Evolutionary conservation across 2,888 invertebrate genomes (phyloP).

Genomic region (Cantharis lateralis): DNA sequence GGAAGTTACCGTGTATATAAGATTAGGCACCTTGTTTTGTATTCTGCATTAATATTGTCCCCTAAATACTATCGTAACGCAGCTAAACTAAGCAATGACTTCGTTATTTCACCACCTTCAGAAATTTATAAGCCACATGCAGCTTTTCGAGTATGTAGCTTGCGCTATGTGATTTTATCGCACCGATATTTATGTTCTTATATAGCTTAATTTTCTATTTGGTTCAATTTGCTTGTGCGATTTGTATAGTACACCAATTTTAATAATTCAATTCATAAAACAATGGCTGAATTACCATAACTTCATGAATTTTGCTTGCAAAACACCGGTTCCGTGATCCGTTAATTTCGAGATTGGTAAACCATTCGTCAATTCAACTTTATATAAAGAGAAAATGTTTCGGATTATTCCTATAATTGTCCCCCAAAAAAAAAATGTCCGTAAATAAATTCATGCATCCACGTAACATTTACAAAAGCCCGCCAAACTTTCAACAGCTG

Average conservation of each 20-base stretch:
- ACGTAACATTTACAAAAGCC: slow-evolving; percentile 83
- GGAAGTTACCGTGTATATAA: slow-evolving; percentile 40
- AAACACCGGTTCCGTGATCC: background rate
- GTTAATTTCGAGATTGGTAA: background rate
- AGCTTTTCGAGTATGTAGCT: background rate
- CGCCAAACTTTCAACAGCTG: slow-evolving; percentile 82
- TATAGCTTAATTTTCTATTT: background rate
- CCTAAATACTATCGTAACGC: slow-evolving; percentile 31
- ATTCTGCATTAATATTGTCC: slow-evolving; percentile 35
- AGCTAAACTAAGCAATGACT: slow-evolving; percentile 20
- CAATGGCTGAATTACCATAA: background rate
- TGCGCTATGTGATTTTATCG: background rate
- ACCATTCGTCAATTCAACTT: background rate
- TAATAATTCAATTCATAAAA: background rate
- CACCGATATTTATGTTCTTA: background rate
- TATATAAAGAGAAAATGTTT: background rate
- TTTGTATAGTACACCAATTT: background rate
- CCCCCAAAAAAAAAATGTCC: slow-evolving; percentile 60
- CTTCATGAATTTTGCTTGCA: background rate
- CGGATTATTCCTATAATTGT: no score
- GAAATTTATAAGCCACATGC: background rate
- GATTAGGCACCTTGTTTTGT: slow-evolving; percentile 36
- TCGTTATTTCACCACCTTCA: slow-evolving; percentile 13
- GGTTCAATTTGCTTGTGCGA: background rate
- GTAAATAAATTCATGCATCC: slow-evolving; percentile 86